Evolutionary conservation across 2,797 vertebrate species (phyloP), one percentile per base, ranked within the genome.

Genomic region (Rhabdophis nuchalis): DNA sequence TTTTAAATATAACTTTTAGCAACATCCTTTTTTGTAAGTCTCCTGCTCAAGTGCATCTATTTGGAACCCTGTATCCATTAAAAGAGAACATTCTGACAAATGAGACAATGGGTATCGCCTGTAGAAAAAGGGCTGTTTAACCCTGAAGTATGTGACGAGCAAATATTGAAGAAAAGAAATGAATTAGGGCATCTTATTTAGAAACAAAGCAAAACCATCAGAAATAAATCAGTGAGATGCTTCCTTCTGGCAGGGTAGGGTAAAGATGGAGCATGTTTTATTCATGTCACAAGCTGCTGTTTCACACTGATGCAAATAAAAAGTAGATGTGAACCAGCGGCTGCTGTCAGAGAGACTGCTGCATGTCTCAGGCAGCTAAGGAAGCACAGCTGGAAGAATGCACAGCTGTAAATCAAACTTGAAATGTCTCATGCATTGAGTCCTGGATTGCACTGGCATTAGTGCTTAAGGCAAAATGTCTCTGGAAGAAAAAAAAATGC

Each of bases 351-450:
- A 94, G 96, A 97, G 94, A 97, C 96, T 95, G 94, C 91, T 91
- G 23, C 61, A 88, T 93, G 86, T 94, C 92, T 88, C 92, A 93
- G 54, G 95, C 93, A 95, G 94, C 50, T 27, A 90, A 91, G 72
- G 96, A 88, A 96, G 86, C 95, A 94, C 97, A 97, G 97, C 97
- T 97, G 97, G 96, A 97, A 92, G 93, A 93, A 96, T 95, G 89
- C 94, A 72, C 91, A 93, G 95, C 93, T 94, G 93, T 95, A 96
- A 97, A 97, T 97, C 96, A 97, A 96, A 96, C 54, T 86, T 57
- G n/a, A 95, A 95, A 97, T 89, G 89, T 94, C 93, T 53, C 93
- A 94, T 91, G 25, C n/a, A 89, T 92, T 95, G 92, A 95, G 41
- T 94, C 90, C 92, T 93, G 90, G 93, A 87, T 92, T 94, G 57